Evolutionary conservation across 2,888 invertebrate species (phyloP), one percentile per base, ranked within the genome.

Genomic region (Synergus laeviventris): DNA sequence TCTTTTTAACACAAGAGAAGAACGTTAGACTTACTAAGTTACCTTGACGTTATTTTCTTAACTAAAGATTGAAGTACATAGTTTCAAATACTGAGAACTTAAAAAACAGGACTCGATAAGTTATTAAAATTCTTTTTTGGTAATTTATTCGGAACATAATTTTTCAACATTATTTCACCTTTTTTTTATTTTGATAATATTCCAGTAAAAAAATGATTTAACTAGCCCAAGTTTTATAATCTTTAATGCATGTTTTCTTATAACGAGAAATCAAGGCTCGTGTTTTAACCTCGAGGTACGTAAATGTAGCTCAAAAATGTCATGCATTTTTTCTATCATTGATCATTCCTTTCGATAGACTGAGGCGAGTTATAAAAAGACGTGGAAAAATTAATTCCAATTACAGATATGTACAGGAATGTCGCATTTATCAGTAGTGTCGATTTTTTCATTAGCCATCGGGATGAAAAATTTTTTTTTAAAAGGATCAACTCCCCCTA

Each of bases 241-340:
- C 18, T 45, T 45, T n/a, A 45, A 66, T 45, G 16, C 45, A 42
- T 11, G 66, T 42, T 66, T 66, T 66, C 66, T 31, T 66, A 66
- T 45, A 66, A 66, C 66, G 66, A 66, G 66, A 66, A 66, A 66
- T 66, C 45, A 66, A 66, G 66, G 66, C 66, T 66, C 66, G 66
- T 66, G 66, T 66, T 66, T 66, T 66, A 24, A 45, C 45, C 66
- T 66, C 66, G 16, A 45, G 45, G 24, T 31, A 66, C 66, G 24
- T 45, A 45, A 66, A 66, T 64, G 64, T 64, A 14, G 16, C 45
- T 45, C 42, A 31, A 24, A 66, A 18, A 45, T 45, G 16, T 66
- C 24, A 45, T 42, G 24, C 24, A 45, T 66, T 66, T 66, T 66
- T 66, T 66, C 16, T 21, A 21, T 1, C 45, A 66, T 66, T 45